A percentile compares a stretch with the other conserved stretches of the same genome.
phyloP scores from a whole-genome alignment of 2,888 invertebrate genomes.

The Lypha dubia region DNA sequence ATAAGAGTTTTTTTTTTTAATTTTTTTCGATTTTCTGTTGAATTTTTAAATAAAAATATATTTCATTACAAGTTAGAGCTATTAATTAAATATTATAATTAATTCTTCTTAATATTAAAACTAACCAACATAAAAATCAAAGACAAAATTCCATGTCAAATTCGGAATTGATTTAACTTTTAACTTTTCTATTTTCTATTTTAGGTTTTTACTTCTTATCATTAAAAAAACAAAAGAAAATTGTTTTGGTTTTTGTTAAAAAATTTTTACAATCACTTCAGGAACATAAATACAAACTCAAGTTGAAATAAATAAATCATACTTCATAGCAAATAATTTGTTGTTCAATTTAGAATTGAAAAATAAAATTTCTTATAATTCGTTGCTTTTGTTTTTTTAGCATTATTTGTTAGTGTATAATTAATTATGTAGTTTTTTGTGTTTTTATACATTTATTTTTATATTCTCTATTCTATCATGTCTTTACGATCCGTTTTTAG shows the following conservation, averaged over 20 bases:
- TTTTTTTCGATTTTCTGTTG: constrained; percentile 40
- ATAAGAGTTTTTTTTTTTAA: constrained; percentile 53
- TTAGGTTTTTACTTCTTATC: constrained; percentile 16
- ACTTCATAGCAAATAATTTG: constrained; percentile 36
- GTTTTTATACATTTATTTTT: constrained; percentile 32
- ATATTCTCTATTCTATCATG: constrained; percentile 10
- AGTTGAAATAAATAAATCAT: constrained; percentile 37
- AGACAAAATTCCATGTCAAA: constrained; percentile 27
- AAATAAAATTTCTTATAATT: constrained; percentile 61
- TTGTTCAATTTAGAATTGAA: constrained; percentile 17
- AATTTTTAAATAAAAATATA: constrained; percentile 65
- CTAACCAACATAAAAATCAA: constrained; percentile 54
- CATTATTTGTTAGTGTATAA: constrained; percentile 57
- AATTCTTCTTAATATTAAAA: constrained; percentile 44
- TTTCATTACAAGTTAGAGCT: constrained; percentile 47
- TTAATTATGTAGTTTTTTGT: constrained; percentile 50
- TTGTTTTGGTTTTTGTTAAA: not conserved
- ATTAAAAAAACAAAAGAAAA: too few species aligned
- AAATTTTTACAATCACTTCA: constrained; percentile 59
- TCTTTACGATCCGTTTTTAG: constrained; percentile 11
- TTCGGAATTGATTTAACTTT: constrained; percentile 42
- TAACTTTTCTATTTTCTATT: constrained; percentile 27
- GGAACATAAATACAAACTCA: constrained; percentile 62
- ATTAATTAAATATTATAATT: constrained; percentile 60
- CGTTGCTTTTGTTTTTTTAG: constrained; percentile 67